A percentile compares a stretch with the other conserved stretches of the same genome.
phyloP scores from a whole-genome alignment of 2,888 invertebrate species.

The Oscheius myriophilus region DNA sequence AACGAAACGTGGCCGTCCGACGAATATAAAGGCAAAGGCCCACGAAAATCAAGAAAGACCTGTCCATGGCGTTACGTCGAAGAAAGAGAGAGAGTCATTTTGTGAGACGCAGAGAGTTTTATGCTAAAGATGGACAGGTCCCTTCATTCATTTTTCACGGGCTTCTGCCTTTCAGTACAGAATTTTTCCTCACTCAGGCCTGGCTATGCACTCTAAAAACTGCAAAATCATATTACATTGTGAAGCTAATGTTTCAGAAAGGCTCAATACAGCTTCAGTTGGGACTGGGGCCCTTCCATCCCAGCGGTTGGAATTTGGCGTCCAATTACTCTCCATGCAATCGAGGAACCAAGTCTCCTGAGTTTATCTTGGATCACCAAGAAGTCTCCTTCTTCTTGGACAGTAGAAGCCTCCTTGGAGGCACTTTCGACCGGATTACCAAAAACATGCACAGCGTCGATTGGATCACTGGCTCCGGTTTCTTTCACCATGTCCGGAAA shows the following conservation, averaged over 20 bases:
- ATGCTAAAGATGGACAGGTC: too few species aligned
- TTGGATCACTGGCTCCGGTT: not conserved
- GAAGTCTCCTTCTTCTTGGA: not conserved
- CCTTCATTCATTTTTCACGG: too few species aligned
- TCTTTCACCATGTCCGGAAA: constrained; percentile 1
- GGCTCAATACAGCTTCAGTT: constrained; percentile 85
- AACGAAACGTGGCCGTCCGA: too few species aligned
- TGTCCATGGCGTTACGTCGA: too few species aligned
- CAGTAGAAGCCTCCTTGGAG: not conserved
- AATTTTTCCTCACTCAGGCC: too few species aligned
- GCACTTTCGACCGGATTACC: too few species aligned
- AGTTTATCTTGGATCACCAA: constrained; percentile 32
- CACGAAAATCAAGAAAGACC: not conserved
- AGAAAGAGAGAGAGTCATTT: too few species aligned
- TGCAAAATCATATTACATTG: not conserved
- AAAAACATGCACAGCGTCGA: not conserved
- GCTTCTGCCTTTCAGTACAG: too few species aligned
- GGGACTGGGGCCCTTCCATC: constrained; percentile 97
- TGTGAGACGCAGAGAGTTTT: too few species aligned
- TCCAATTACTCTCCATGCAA: constrained; percentile 51
- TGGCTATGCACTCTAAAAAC: too few species aligned
- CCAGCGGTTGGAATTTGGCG: constrained; percentile 93
- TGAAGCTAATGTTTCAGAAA: constrained; percentile 66
- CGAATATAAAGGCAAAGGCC: too few species aligned
- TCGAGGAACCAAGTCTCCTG: constrained; percentile 23